Conservation (phyloP, 2,888 invertebrate species). For the Acleris cristana region DNA sequence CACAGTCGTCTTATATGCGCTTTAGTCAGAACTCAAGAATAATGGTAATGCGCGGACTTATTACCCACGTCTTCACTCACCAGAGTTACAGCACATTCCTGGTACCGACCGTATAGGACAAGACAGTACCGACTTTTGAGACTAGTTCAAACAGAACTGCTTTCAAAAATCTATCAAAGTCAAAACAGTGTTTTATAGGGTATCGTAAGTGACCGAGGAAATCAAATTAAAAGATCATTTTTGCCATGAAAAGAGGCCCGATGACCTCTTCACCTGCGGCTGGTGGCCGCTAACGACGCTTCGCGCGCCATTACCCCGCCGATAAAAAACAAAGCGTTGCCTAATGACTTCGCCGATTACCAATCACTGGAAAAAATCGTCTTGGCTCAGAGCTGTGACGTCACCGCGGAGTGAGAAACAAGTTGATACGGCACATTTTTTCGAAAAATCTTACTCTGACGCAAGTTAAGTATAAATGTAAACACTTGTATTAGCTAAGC, state of each 20-base stretch:
- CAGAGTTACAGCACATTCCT: too few species aligned
- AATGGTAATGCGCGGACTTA: too few species aligned
- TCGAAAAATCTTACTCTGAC: background rate
- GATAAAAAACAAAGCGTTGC: conserved; percentile 54
- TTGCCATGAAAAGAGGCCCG: background rate
- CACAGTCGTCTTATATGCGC: too few species aligned
- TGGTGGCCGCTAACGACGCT: conserved; percentile 48
- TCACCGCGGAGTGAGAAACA: conserved; percentile 23
- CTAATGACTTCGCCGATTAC: conserved; percentile 59
- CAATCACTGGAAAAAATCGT: conserved; percentile 55
- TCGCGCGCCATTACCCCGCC: conserved; percentile 54
- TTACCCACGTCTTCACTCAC: too few species aligned
- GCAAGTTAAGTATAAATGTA: too few species aligned
- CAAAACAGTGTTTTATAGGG: too few species aligned
- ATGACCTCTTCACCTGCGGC: conserved; percentile 36
- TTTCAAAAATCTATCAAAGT: too few species aligned
- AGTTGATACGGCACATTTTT: conserved; percentile 27
- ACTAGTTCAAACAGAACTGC: too few species aligned
- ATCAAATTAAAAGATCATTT: background rate
- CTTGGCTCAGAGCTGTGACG: conserved; percentile 36
- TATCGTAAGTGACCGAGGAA: background rate
- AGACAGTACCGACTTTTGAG: too few species aligned
- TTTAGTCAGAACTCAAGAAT: too few species aligned
- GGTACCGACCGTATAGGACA: too few species aligned
- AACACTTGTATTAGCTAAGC: too few species aligned